Evolutionary conservation across 2,113 vertebrate species (phyloP).

Genomic region (Notechis scutatus): DNA sequence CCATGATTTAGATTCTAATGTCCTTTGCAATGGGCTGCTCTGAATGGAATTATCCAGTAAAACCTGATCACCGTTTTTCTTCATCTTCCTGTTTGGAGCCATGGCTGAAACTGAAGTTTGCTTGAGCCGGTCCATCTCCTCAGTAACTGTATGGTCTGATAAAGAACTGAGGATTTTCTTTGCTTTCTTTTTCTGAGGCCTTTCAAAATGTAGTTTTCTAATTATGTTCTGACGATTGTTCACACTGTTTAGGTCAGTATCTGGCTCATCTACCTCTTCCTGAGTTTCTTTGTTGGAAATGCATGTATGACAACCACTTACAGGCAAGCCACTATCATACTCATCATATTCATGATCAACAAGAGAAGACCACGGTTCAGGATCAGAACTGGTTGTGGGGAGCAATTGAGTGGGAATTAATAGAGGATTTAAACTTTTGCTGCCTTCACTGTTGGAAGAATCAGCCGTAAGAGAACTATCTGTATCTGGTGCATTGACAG

Average conservation of each 20-base stretch:
- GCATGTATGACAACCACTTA: slow-evolving; percentile 80
- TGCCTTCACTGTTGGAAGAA: slow-evolving; percentile 59
- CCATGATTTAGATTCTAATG: slow-evolving; percentile 71
- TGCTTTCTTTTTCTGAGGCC: slow-evolving; percentile 58
- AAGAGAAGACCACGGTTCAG: slow-evolving; percentile 59
- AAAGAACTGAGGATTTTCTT: slow-evolving; percentile 50
- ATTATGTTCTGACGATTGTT: slow-evolving; percentile 66
- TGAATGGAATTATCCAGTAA: slow-evolving; percentile 74
- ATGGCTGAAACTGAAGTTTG: slow-evolving; percentile 28
- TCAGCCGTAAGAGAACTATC: slow-evolving; percentile 73
- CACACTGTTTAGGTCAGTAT: slow-evolving; percentile 68
- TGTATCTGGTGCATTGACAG: slow-evolving; percentile 58
- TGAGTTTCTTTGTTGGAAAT: slow-evolving; percentile 72
- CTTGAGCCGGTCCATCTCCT: slow-evolving; percentile 41
- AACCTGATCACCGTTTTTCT: slow-evolving; percentile 45
- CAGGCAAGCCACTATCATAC: slow-evolving; percentile 66
- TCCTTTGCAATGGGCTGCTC: slow-evolving; percentile 49
- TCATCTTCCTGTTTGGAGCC: slow-evolving; percentile 37
- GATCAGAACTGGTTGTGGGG: slow-evolving; percentile 59
- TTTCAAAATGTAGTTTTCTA: slow-evolving; percentile 67
- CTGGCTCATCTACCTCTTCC: slow-evolving; percentile 74
- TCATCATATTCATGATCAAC: slow-evolving; percentile 68
- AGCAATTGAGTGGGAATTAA: slow-evolving; percentile 61
- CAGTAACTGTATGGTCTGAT: slow-evolving; percentile 51
- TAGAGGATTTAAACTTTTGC: slow-evolving; percentile 59